A percentile compares a stretch with the other conserved stretches of the same genome.
phyloP scores from a whole-genome alignment of 2,113 vertebrate genomes.

The Indicator maculatus region DNA sequence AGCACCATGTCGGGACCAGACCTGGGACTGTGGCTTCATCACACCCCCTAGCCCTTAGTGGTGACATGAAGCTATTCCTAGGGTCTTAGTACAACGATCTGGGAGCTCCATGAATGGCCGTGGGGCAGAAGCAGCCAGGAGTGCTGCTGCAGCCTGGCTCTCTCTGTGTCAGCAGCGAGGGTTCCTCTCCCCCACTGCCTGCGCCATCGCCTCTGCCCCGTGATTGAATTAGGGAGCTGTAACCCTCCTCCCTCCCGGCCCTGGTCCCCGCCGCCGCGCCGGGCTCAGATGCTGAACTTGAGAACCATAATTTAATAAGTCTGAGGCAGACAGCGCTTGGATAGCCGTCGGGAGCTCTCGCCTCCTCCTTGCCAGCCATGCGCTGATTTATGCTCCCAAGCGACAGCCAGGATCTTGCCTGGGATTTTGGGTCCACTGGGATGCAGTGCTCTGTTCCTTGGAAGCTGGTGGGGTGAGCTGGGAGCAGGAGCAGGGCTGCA shows the following conservation, averaged over 20 bases:
- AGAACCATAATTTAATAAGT: constrained; percentile 40
- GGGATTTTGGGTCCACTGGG: neutral
- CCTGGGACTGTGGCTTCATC: fast-evolving
- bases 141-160: neutral
- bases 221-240: constrained; percentile 65
- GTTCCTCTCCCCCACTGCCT: neutral
- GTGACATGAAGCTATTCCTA: fast-evolving
- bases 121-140: neutral
- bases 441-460: neutral
- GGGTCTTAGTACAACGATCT: neutral
- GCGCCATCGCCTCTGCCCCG: neutral
- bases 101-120: neutral
- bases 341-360: constrained; percentile 24
- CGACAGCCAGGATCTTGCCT: neutral
- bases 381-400: neutral
- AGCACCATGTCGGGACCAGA: neutral
- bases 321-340: constrained; percentile 20
- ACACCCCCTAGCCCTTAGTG: neutral
- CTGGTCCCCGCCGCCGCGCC: neutral
- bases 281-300: constrained; percentile 37
- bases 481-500: fast-evolving
- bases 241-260: neutral
- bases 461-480: neutral
- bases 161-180: neutral
- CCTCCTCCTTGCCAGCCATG: neutral